A percentile compares a stretch with the other conserved stretches of the same genome.
These are phyloP conservation scores for Achlya flavicornis DNA, from an alignment of 2,888 invertebrate species.

Conservation along the genomic window DNA sequence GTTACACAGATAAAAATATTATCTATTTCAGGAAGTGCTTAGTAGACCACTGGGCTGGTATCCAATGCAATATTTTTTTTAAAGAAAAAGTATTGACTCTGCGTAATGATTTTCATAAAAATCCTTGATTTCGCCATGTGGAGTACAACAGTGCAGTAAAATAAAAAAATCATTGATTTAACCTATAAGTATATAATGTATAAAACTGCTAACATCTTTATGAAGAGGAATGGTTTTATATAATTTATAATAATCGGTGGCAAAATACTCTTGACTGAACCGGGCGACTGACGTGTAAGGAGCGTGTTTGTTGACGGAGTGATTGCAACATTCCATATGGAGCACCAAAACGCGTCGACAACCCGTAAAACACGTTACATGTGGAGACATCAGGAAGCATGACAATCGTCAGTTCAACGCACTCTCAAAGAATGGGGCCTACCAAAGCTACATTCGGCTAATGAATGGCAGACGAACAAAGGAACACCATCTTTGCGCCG, in stretches of 20 bases:
- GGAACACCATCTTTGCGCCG: conserved; percentile 56
- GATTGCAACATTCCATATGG: conserved; percentile 47
- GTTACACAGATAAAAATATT: conserved; percentile 6
- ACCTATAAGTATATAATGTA: too few species aligned
- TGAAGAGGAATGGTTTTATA: too few species aligned
- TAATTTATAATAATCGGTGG: too few species aligned
- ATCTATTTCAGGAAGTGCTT: neutral
- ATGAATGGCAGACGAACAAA: conserved; percentile 80
- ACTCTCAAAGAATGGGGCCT: conserved; percentile 72
- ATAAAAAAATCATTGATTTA: too few species aligned
- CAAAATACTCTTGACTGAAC: too few species aligned
- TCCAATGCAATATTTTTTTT: neutral
- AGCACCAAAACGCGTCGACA: conserved; percentile 55
- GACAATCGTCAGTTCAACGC: conserved; percentile 74
- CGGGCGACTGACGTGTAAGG: too few species aligned
- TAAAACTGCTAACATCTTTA: too few species aligned
- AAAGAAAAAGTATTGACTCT: conserved; percentile 18
- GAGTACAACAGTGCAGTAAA: too few species aligned
- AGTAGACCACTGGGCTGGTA: neutral
- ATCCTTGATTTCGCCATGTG: too few species aligned
- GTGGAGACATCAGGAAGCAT: conserved; percentile 62
- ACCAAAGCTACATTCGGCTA: conserved; percentile 74
- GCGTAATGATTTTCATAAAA: neutral
- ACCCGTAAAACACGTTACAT: conserved; percentile 74
- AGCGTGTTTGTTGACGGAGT: neutral